A percentile compares a stretch with the other conserved stretches of the same genome.
phyloP scores from a whole-genome alignment of 2,888 invertebrate species.

The Agrochola macilenta region DNA sequence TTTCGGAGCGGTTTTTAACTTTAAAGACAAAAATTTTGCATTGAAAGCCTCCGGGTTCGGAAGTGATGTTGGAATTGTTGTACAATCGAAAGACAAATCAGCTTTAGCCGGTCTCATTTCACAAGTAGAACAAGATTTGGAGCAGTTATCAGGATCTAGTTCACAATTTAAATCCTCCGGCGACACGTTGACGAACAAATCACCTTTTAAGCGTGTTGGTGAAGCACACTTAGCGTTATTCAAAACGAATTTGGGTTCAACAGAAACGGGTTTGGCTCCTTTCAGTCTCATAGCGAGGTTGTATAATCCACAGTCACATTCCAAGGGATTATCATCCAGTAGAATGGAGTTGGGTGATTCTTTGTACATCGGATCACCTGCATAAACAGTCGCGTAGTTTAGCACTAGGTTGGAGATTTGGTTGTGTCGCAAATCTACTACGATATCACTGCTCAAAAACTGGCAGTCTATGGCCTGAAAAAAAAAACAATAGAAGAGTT shows the following conservation, averaged over 20 bases:
- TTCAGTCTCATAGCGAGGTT: slow-evolving; percentile 40
- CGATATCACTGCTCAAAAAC: slow-evolving; percentile 27
- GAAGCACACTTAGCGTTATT: slow-evolving; percentile 35
- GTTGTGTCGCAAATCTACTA: slow-evolving; percentile 69
- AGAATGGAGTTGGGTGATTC: slow-evolving; percentile 51
- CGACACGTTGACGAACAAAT: slow-evolving; percentile 18
- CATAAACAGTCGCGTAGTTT: neutral
- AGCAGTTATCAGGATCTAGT: neutral
- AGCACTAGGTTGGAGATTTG: slow-evolving; percentile 59
- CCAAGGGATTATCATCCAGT: slow-evolving; percentile 72
- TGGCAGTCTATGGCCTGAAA: slow-evolving; percentile 47
- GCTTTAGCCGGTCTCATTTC: neutral
- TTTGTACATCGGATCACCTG: neutral
- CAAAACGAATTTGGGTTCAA: slow-evolving; percentile 30
- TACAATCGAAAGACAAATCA: slow-evolving; percentile 36
- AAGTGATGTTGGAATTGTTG: slow-evolving; percentile 13
- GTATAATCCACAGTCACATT: slow-evolving; percentile 73
- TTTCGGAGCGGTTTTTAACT: neutral
- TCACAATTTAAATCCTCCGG: slow-evolving; percentile 29
- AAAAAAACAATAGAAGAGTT: neutral
- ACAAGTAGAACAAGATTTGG: slow-evolving; percentile 25
- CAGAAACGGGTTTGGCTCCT: fast-evolving
- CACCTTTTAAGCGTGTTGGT: slow-evolving; percentile 26
- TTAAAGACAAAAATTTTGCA: neutral
- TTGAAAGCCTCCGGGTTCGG: neutral